Percentiles rank a stretch among this genome's conserved stretches.
These are phyloP conservation scores for Ispidina lecontei DNA, from an alignment of 2,797 vertebrate species.

Conservation along the genomic window DNA sequence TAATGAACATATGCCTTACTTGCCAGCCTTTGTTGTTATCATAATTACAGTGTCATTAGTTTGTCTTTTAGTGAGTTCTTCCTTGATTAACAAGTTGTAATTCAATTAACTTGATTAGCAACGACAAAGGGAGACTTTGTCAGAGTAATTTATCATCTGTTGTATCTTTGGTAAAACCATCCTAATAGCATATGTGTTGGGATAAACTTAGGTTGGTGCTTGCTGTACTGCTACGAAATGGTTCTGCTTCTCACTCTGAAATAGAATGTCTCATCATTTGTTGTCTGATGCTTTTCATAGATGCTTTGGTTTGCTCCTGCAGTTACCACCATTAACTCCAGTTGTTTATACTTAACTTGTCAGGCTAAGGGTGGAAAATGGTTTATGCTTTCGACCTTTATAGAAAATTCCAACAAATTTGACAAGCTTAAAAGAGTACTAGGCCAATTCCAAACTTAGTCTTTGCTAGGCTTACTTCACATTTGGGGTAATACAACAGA, in stretches of 20 bases:
- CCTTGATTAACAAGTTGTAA: constrained; percentile 75
- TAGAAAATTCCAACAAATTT: neutral
- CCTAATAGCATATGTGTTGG: constrained; percentile 25
- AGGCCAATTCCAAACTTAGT: neutral
- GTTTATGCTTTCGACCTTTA: neutral
- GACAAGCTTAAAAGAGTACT: neutral
- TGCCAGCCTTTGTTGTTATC: constrained; percentile 64
- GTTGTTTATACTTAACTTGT: neutral
- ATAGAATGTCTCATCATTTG: neutral
- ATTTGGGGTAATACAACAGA: neutral
- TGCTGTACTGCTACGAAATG: constrained; percentile 56
- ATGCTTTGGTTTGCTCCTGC: constrained; percentile 11
- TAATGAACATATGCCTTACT: constrained; percentile 44
- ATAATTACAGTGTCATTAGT: constrained; percentile 73
- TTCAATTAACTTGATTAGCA: constrained; percentile 72
- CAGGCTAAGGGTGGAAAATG: neutral
- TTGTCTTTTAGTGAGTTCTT: constrained; percentile 69
- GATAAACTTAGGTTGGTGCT: constrained; percentile 58
- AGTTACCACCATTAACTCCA: neutral
- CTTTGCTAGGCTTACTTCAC: neutral
- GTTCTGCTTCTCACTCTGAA: constrained; percentile 19
- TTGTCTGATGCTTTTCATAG: constrained; percentile 5
- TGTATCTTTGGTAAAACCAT: constrained; percentile 67
- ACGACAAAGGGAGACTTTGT: constrained; percentile 63
- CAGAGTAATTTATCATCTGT: constrained; percentile 71